These are phyloP conservation scores for Trichacis sp. DNA, from an alignment of 2,888 invertebrate species.

Conservation along the genomic window DNA sequence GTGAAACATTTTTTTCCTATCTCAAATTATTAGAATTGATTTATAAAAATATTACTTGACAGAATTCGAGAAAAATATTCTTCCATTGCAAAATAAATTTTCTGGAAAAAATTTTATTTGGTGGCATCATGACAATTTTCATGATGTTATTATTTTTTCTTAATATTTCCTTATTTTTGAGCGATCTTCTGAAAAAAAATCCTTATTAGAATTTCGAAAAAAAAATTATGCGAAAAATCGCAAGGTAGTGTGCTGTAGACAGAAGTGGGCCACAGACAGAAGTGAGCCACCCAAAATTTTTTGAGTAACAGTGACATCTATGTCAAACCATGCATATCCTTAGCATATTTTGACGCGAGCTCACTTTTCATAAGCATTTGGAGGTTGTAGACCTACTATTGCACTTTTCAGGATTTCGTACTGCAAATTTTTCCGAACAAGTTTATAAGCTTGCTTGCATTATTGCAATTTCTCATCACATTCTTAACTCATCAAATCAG, in stretches of 20 bases:
- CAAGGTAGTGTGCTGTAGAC: conserved; percentile 11
- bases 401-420: background rate
- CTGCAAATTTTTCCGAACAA: background rate
- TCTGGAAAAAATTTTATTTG: too few relatives aligned
- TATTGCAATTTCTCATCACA: conserved; percentile 8
- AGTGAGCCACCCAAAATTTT: conserved; percentile 8
- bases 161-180: too few relatives aligned
- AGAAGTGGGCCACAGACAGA: conserved; percentile 11
- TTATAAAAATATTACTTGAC: too few relatives aligned
- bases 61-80: too few relatives aligned
- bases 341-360: conserved; percentile 5
- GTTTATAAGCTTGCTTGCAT: background rate
- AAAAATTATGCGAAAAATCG: too few relatives aligned
- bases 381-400: conserved; percentile 4
- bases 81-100: too few relatives aligned
- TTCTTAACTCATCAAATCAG: background rate
- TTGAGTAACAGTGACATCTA: conserved; percentile 8
- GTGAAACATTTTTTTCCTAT: too few relatives aligned
- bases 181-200: too few relatives aligned
- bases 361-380: conserved; percentile 11
- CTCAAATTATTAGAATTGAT: too few relatives aligned
- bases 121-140: too few relatives aligned
- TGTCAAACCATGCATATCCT: background rate
- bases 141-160: too few relatives aligned
- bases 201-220: too few relatives aligned